These are phyloP conservation scores for Asarcornis scutulata DNA, from an alignment of 2,113 vertebrate species.

Conservation along the genomic window DNA sequence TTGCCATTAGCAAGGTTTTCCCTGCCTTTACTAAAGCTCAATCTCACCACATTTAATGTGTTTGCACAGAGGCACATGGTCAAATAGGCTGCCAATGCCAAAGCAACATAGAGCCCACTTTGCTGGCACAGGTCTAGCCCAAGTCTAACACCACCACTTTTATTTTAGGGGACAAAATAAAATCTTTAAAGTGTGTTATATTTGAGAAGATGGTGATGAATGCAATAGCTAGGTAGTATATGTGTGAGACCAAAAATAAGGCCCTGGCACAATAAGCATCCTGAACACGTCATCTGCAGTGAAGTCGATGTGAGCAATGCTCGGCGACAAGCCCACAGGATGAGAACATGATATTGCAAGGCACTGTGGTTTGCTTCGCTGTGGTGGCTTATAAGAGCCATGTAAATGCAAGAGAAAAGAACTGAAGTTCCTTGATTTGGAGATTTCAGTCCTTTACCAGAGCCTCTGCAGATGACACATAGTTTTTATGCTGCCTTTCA, in stretches of 20 bases:
- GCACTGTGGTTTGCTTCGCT: not conserved
- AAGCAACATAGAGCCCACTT: not conserved
- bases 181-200: not conserved
- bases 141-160: not conserved
- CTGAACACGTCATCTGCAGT: not conserved
- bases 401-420: not conserved
- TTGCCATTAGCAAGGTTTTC: not conserved
- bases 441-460: not conserved
- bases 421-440: not conserved
- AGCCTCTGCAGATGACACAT: not conserved
- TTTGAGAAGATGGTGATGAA: not conserved
- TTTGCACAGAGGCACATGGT: not conserved
- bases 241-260: not conserved
- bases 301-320: not conserved
- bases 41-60: not conserved
- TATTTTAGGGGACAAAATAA: not conserved
- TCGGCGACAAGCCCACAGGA: fast-evolving
- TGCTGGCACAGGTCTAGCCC: not conserved
- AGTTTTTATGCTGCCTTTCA: not conserved
- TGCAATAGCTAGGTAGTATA: not conserved
- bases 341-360: not conserved
- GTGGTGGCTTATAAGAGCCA: not conserved
- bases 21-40: not conserved
- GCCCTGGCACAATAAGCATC: not conserved
- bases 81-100: not conserved